Base-by-base conservation (phyloP, 2,888 invertebrate species). In the Panopea generosa region DNA sequence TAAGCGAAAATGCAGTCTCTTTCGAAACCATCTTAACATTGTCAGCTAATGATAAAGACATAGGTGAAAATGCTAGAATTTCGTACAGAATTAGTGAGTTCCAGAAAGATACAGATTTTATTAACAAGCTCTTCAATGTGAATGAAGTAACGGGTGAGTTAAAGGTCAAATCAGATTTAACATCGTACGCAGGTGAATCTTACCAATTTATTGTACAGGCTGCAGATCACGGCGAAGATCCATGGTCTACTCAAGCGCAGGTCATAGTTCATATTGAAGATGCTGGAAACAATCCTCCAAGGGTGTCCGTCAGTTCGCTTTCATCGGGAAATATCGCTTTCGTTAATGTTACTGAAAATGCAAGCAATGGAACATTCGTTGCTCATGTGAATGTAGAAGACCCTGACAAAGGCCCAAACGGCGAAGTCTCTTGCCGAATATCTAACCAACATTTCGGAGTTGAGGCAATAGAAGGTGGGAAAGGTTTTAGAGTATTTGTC, bases 281-380 rank as follows among this genome's bases (percentile, higher is more conserved):
- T 70, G 97, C 97, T 93, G 98, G 98, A 93, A 98, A 98, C 92
- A 98, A 98, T 92, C 97, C 98, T 9, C 98, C 98, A 7, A 27
- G 61, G 16, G 82, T 85, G 14, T 76, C 77, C 24, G 62, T 85
- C 24, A 82, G 78, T 62, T 57, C 77, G 18, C 56, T 77, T 9
- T 74, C 80, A 2, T 56, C 72, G n/a, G 82, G 78, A 49, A 81
- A 75, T 56, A 70, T 45, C 14, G 73, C 76, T 1, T 77, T 63
- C 50, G 76, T 83, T 4, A 74, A 75, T 9, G 81, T 90, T 29
- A 71, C 84, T 6, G 91, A 90, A 77, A 84, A 86, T 56, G 79
- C 86, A n/a, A 76, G 66, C 6, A 69, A 78, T 14, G 87, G 84
- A 20, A 82, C 81, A n/a, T 87, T 88, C 61, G 90, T 91, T 4